Base-by-base conservation (phyloP, 1,140 invertebrate genomes). In the Papilio machaon region DNA sequence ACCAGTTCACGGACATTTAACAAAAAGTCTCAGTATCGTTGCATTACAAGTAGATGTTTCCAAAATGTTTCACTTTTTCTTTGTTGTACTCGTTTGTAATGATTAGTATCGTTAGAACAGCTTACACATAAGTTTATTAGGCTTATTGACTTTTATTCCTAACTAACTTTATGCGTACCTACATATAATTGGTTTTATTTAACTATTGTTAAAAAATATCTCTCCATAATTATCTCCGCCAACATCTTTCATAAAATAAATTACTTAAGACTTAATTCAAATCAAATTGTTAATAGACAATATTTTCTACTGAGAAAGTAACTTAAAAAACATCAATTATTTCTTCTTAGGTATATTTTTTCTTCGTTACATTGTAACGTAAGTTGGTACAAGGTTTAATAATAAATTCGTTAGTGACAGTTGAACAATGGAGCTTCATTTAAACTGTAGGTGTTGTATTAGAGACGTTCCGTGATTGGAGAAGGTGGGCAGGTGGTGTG, bases 401-500 rank as follows among this genome's bases (percentile, higher is more conserved):
- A 46, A 76, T 76, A 76, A 76, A 76, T 76, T 76, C 47, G 43
- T 76, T 79, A 64, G 13, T 15, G 58, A 47, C 77, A 79, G 38
- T 17, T 17, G 35, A 64, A 79, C 58, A 78, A 79, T 79, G 58
- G 23, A 46, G 77, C 35, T 79, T 79, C 58, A 64, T 79, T 79
- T 79, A 79, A 79, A 79, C 77, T 67, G 58, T 83, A 81, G 76
- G 49, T 81, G 74, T 82, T 85, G 83, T 82, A 88, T 86, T 77
- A 85, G 76, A 83, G 73, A 67, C 73, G 46, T 78, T 76, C 70
- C 81, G 87, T 88, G 85, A 87, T 88, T 88, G 86, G 85, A 83
- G 85, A 78, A 82, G 73, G 73, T 74, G 80, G 80, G 88, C 91
- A 90, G 91, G 88, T 91, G 91, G 89, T 70, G 43, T 64, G 73